Conservation (phyloP, 2,888 invertebrate genomes). For the Syrphus vitripennis region DNA sequence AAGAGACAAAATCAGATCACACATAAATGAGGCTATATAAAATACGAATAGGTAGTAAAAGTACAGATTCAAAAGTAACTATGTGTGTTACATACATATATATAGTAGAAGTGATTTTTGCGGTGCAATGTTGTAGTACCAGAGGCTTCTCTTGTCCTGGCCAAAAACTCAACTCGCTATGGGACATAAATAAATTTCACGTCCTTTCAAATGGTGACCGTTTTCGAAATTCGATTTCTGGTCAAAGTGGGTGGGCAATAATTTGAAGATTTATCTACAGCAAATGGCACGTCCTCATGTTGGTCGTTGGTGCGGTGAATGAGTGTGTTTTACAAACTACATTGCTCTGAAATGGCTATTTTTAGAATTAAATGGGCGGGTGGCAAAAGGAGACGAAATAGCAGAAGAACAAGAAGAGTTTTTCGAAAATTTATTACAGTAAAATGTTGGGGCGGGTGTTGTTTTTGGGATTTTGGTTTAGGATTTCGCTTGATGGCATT, state of each 20-base stretch:
- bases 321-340: conserved; percentile 64
- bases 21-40: background rate
- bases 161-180: background rate
- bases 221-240: conserved; percentile 62
- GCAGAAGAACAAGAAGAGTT: background rate
- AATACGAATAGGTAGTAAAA: background rate
- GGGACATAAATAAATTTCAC: conserved; percentile 60
- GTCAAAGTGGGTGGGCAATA: conserved; percentile 46
- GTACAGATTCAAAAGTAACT: background rate
- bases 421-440: conserved; percentile 50
- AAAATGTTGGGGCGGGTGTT: conserved; percentile 6
- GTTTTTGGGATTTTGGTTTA: background rate
- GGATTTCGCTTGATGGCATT: conserved; percentile 21
- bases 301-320: conserved; percentile 22
- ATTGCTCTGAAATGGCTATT: conserved; percentile 38
- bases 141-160: background rate
- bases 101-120: conserved; percentile 26
- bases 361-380: conserved; percentile 28
- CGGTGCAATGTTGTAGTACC: background rate
- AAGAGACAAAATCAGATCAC: background rate
- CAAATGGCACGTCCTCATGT: conserved; percentile 38
- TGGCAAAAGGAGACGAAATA: background rate
- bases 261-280: conserved; percentile 65
- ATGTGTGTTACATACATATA: background rate
- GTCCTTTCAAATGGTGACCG: conserved; percentile 50